phyloP scores from a whole-genome alignment of 2,888 invertebrate species.

The Adelognathus sp. region DNA sequence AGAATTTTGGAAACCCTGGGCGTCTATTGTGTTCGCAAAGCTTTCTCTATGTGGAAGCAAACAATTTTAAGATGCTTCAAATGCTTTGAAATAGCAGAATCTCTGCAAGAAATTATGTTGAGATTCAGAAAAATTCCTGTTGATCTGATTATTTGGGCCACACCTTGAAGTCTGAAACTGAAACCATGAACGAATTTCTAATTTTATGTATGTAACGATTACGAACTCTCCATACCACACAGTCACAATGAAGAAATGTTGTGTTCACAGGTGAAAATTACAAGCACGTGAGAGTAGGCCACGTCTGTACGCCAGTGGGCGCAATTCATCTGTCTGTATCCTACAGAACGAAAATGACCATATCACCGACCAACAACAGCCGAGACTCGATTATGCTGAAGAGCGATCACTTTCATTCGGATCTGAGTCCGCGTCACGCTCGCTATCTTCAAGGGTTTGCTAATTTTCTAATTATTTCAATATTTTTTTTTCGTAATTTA shows the following conservation, averaged over 20 bases:
- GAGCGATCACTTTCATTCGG: slow-evolving; percentile 93
- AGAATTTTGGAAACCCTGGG: no score
- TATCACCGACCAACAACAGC: slow-evolving; percentile 89
- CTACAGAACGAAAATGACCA: slow-evolving; percentile 95
- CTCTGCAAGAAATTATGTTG: no score
- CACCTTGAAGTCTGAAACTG: no score
- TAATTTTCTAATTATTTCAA: background rate
- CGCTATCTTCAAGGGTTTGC: slow-evolving; percentile 85
- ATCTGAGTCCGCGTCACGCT: slow-evolving; percentile 87
- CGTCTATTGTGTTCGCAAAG: no score
- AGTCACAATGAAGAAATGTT: background rate
- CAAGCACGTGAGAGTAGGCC: slow-evolving; percentile 91
- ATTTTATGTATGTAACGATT: no score
- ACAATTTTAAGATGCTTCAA: no score
- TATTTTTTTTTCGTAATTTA: slow-evolving; percentile 61
- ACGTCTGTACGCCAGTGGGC: slow-evolving; percentile 93
- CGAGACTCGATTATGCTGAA: slow-evolving; percentile 92
- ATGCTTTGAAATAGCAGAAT: no score
- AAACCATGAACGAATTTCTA: no score
- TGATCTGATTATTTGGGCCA: no score
- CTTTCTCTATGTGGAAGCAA: no score
- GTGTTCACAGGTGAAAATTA: slow-evolving; percentile 87
- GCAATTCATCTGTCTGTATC: slow-evolving; percentile 91
- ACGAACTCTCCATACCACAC: no score
- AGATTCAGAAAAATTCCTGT: no score